Base-by-base conservation (phyloP, 2,888 invertebrate genomes). In the Drosophila mettleri region DNA sequence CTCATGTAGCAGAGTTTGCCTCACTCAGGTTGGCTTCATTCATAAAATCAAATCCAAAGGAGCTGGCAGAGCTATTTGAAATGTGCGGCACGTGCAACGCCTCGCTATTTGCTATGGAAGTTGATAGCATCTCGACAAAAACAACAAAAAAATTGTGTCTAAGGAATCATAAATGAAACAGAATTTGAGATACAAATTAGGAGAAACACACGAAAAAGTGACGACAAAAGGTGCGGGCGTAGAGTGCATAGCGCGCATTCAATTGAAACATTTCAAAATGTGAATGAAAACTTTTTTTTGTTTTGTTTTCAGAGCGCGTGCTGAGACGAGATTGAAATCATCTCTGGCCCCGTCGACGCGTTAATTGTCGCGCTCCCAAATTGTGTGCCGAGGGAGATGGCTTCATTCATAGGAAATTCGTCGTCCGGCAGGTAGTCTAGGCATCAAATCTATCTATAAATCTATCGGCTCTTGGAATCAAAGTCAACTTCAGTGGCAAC, bases 261-360 rank as follows among this genome's bases (percentile, higher is more conserved):
- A 69, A 74, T 74, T 74, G 64, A 74, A 74, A 72, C 60, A 67
- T 60, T 24, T 4, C 61, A 63, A 73, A 62, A 78, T 58, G 43
- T 86, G 83, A 82, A 83, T 82, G 81, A 76, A 82, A 81, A 80
- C n/a, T 64, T 71, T 75, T 71, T 62, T 53, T 64, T n/a, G n/a
- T n/a, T 31, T 52, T 31, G n/a, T 18, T 60, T 49, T 74, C 77
- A 55, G 62, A 83, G 74, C 86, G 81, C 80, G 86, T 82, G 81
- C 81, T 81, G 55, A 51, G 38, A 36, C 34, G 2, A 67, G 73
- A 68, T 69, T 58, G 64, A 24, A 62, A 80, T 77, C 77, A 34
- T 9, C 34, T 24, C 29, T 39, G 41, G 39, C 45, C 51, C 38
- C 34, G 43, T 12, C 67, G 68, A 77, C 73, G 68, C 77, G 73